Base-by-base conservation (phyloP, 1,140 invertebrate genomes). In the Elysia chlorotica region DNA sequence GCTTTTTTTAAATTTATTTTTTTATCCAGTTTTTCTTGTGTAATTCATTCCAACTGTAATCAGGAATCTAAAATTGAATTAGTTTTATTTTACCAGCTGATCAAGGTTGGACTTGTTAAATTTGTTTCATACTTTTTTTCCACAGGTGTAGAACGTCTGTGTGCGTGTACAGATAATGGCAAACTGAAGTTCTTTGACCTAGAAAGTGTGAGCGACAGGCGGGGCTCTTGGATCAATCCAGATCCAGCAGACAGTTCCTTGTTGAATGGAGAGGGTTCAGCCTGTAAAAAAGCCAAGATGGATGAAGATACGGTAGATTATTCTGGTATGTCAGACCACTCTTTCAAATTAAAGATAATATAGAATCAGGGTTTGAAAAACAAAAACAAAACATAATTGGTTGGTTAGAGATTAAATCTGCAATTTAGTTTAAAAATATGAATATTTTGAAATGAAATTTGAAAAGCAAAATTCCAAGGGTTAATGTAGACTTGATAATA, bases 161-260 rank as follows among this genome's bases (percentile, higher is more conserved):
- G 95, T 85, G 92, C 92, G 5, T 93, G 93, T 69, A 95, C 94
- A 0, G 91, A 90, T 67, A 89, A 91, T 70, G 95, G 95, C 1
- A 91, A 92, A 63, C 89, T 96, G 57, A 92, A 94, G 78, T 95
- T 96, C 83, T 96, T 62, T 71, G 69, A 71, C 35, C 25, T 71
- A 21, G 54, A 71, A 10, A 71, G 35, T 38, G 37, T 71, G 23
- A 33, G 59, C 19, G 69, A 71, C 30, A 38, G 94, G 83, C 91
- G 92, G 31, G 87, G 94, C 2, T 81, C 79, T 72, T 78, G 81
- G 33, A 76, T 78, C 19, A 74, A 71, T 59, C 79, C 75, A 31
- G 76, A 79, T 3, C 54, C 66, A 19, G 65, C 71, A 23, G 80
- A 80, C 31, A 68, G 73, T 31, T 23, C 71, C 28, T 25, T 76